Percentiles rank a stretch among this genome's conserved stretches.
These are phyloP conservation scores for Nomada lathburiana DNA, from an alignment of 2,888 invertebrate species.

Conservation along the genomic window DNA sequence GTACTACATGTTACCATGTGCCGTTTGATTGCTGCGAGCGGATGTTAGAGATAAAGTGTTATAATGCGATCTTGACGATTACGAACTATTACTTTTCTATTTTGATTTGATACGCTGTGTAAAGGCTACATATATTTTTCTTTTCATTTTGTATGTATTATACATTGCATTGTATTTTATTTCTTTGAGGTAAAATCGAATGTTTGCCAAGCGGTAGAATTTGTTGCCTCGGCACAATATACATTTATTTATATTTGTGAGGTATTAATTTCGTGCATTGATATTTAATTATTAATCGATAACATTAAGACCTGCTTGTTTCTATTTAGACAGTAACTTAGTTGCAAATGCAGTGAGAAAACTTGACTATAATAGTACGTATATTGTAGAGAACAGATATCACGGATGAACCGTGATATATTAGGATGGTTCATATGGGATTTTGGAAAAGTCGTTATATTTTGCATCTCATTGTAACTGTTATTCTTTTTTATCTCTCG, in stretches of 20 bases:
- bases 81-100: conserved; percentile 36
- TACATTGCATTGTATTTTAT: conserved; percentile 38
- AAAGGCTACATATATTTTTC: conserved; percentile 10
- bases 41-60: conserved; percentile 59
- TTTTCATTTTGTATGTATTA: conserved; percentile 34
- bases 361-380: neutral
- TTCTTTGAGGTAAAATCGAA: conserved; percentile 35
- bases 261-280: conserved; percentile 25
- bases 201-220: conserved; percentile 31
- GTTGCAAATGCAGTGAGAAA: neutral
- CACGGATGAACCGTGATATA: conserved; percentile 72
- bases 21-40: conserved; percentile 37
- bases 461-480: conserved; percentile 32
- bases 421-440: conserved; percentile 33
- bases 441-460: conserved; percentile 18
- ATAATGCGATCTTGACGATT: conserved; percentile 38
- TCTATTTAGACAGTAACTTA: conserved; percentile 7
- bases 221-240: conserved; percentile 16
- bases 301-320: conserved; percentile 18
- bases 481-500: conserved; percentile 41
- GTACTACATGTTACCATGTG: conserved; percentile 47
- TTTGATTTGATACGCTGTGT: conserved; percentile 34
- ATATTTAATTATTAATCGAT: conserved; percentile 24
- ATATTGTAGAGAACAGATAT: conserved; percentile 32
- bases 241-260: conserved; percentile 24